Evolutionary conservation across 2,888 invertebrate species (phyloP).

Genomic region (Halictus ligatus): DNA sequence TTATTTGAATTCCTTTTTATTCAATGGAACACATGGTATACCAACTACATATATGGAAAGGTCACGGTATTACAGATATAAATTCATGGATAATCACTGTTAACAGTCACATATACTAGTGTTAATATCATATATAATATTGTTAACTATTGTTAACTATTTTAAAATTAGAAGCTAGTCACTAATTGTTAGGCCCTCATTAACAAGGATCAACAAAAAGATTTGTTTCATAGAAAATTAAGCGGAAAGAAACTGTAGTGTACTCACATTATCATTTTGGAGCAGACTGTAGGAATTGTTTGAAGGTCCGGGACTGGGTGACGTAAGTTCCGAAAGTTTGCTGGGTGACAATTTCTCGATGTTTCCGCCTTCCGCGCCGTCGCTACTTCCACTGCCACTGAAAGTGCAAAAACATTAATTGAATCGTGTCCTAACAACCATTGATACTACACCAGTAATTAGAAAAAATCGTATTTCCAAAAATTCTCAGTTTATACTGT

Average conservation of each 20-base stretch:
- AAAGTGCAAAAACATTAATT: conserved; percentile 70
- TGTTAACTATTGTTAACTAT: too few relatives aligned
- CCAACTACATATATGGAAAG: too few relatives aligned
- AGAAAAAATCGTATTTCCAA: neutral
- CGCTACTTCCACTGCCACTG: conserved; percentile 87
- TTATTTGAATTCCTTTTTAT: too few relatives aligned
- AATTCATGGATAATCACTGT: too few relatives aligned
- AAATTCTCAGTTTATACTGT: neutral
- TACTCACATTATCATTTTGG: conserved; percentile 80
- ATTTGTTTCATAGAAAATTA: neutral
- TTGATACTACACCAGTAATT: neutral
- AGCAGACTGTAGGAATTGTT: conserved; percentile 81
- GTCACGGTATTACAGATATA: too few relatives aligned
- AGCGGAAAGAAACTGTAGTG: neutral
- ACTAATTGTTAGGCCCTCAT: too few relatives aligned
- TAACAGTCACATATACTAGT: too few relatives aligned
- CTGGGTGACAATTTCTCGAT: conserved; percentile 81
- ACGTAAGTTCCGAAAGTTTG: conserved; percentile 81
- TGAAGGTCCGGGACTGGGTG: conserved; percentile 81
- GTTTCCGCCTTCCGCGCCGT: conserved; percentile 85
- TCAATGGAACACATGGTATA: too few relatives aligned
- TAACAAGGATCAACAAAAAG: too few relatives aligned
- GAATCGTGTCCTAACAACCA: neutral
- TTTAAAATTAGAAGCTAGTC: too few relatives aligned
- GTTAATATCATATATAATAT: too few relatives aligned